Base-by-base conservation (phyloP, 1,140 invertebrate species). In the Choristoneura fumiferana region DNA sequence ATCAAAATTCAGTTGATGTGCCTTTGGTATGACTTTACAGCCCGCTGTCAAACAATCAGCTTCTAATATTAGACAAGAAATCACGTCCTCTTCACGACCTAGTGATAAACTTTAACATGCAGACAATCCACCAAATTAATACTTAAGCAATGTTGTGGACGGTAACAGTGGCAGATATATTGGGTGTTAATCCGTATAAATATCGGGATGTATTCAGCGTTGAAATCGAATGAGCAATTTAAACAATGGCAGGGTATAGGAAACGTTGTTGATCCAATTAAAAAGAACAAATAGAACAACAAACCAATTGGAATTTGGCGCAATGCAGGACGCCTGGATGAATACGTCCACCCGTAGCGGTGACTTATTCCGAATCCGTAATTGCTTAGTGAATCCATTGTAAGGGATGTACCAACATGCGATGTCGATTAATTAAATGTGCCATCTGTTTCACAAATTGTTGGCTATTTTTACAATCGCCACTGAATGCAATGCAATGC, bases 311-410 rank as follows among this genome's bases (percentile, higher is more conserved):
- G 60, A 76, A 76, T 81, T 80, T 87, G 79, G 82, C 84, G 84
- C 84, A 85, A 84, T 85, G 82, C 84, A 87, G 84, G 81, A 76
- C 71, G 77, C 62, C 69, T 71, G 63, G 71, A 61, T 78, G 70
- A 69, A 73, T 79, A 75, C 68, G 66, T 75, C 58, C 75, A 77
- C 69, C 66, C 62, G 60, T 76, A 67, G 69, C 71, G 73, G 65
- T 78, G 68, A 76, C 72, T 76, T 71, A 79, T 75, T 81, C 67
- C 59, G 65, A 79, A 80, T 71, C 67, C 63, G 68, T 78, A 78
- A 80, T 78, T 84, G 76, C 64, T 77, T 73, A 66, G 55, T 72
- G 57, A 69, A 72, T 67, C 60, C 39, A 54, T 57, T 58, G 63
- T 67, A 45, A 12, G n/a, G 6, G 6, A 3, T 29, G 22, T 29